Base-by-base conservation (phyloP, 2,797 vertebrate species). In the Myripristis murdjan region DNA sequence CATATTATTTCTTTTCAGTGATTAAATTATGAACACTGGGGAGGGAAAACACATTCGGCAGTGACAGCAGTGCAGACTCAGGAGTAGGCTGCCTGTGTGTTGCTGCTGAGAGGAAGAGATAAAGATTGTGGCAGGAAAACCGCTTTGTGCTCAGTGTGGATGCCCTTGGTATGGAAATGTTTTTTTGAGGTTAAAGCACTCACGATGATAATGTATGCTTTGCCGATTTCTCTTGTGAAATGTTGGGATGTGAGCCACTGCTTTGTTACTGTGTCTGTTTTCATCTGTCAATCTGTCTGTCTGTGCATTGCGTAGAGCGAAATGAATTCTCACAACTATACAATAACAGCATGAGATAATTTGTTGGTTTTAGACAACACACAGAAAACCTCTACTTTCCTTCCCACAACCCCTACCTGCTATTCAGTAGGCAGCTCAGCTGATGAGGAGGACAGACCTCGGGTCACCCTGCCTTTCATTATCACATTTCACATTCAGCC, bases 81-180 rank as follows among this genome's bases (percentile, higher is more conserved):
- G 82, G 79, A 88, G 84, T 82, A 61, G 64, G 54, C 62, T 44
- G 64, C 52, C 64, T 44, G 70, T 73, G 37, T 56, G 63, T 37
- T 47, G 79, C 75, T 59, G 79, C 81, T 71, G 74, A 77, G 63
- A 72, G 75, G 28, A 2, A 39, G 47, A 86, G 70, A 79, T 69
- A 82, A 78, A 89, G 66, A 83, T 83, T 81, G 83, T 78, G 73
- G 73, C 64, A 73, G 58, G 54, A 73, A 79, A 82, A 53, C 2
- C 46, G 74, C 68, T 73, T 75, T 73, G 76, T 72, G 85, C 62
- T 79, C 55, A 37, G 60, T 65, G 63, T 41, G 63, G 70, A 83
- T 84, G 80, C 65, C 78, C 80, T 90, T 86, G 76, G 81, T 88
- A 83, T 87, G 73, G 75, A 91, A 91, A 91, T 88, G 26, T 64